Evolutionary conservation across 1,140 invertebrate species (phyloP).

Genomic region (Solen grandis): DNA sequence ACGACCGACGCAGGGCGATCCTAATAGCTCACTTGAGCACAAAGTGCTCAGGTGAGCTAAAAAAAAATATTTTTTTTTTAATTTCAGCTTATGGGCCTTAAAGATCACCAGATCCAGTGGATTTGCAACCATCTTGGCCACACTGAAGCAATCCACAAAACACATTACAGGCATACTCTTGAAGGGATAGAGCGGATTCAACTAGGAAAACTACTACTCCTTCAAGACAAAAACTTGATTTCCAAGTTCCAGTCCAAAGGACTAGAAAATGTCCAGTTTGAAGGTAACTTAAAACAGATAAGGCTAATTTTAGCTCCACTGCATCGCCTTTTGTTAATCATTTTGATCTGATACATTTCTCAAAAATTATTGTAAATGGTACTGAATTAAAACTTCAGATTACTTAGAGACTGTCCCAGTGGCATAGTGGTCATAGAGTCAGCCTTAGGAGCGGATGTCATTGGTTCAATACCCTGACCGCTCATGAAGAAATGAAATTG

Average conservation of each 20-base stretch:
- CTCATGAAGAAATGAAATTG: too few species aligned
- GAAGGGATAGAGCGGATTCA: slow-evolving; percentile 12
- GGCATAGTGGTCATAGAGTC: too few species aligned
- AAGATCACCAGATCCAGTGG: slow-evolving; percentile 21
- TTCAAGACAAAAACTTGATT: background rate
- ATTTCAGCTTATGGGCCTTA: slow-evolving; percentile 1
- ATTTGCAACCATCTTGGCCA: background rate
- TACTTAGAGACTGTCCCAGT: too few species aligned
- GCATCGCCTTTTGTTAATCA: background rate
- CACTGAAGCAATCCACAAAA: background rate
- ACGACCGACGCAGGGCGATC: too few species aligned
- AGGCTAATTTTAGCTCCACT: background rate
- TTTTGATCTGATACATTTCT: too few species aligned
- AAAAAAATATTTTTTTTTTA: too few species aligned
- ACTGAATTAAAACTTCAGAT: too few species aligned
- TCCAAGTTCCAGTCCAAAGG: background rate
- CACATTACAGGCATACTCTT: background rate
- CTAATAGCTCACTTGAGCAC: too few species aligned
- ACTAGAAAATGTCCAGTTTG: background rate
- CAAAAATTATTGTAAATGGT: too few species aligned
- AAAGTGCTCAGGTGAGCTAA: too few species aligned
- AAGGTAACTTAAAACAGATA: background rate
- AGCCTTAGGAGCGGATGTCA: too few species aligned
- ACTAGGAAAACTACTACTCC: background rate
- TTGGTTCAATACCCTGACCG: too few species aligned